Conservation (phyloP, 2,888 invertebrate species). For the Pristionchus mayeri region DNA sequence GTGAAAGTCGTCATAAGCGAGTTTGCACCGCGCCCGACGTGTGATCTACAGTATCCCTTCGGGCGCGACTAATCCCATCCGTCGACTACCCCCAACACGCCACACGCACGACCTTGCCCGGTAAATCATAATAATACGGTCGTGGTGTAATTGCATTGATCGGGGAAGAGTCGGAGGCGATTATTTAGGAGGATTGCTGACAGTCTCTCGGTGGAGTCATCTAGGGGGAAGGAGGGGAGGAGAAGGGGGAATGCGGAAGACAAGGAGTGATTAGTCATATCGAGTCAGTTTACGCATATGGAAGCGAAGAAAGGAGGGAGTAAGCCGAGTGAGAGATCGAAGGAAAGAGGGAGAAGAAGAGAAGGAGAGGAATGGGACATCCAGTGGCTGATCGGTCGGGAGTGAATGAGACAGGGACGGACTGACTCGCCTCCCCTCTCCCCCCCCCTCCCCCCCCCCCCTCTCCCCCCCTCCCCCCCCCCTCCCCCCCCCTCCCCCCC, state of each 20-base stretch:
- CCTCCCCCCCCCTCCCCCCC: not conserved
- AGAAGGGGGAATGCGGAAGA: not conserved
- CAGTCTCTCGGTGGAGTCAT: not conserved
- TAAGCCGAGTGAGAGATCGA: no score
- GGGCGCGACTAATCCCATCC: slow-evolving; percentile 25
- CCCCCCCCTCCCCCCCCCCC: not conserved
- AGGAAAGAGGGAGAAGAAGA: not conserved
- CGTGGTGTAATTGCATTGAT: slow-evolving; percentile 40
- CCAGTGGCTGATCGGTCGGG: not conserved
- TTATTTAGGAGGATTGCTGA: slow-evolving; percentile 41
- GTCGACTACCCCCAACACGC: not conserved
- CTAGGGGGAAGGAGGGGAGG: not conserved
- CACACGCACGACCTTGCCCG: slow-evolving; percentile 31
- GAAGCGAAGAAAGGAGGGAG: not conserved
- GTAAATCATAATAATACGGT: slow-evolving; percentile 42
- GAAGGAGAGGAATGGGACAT: not conserved
- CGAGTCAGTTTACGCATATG: no score
- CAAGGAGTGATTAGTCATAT: slow-evolving; percentile 17
- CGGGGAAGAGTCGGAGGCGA: not conserved
- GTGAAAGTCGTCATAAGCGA: slow-evolving; percentile 37
- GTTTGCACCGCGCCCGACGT: slow-evolving; percentile 11
- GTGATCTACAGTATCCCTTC: slow-evolving; percentile 22
- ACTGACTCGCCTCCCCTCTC: slow-evolving; percentile 4
- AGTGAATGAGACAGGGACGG: slow-evolving; percentile 8
- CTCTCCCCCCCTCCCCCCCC: not conserved